Evolutionary conservation across 2,797 vertebrate genomes (phyloP).

Genomic region (Sebastiscus albofasciatus): DNA sequence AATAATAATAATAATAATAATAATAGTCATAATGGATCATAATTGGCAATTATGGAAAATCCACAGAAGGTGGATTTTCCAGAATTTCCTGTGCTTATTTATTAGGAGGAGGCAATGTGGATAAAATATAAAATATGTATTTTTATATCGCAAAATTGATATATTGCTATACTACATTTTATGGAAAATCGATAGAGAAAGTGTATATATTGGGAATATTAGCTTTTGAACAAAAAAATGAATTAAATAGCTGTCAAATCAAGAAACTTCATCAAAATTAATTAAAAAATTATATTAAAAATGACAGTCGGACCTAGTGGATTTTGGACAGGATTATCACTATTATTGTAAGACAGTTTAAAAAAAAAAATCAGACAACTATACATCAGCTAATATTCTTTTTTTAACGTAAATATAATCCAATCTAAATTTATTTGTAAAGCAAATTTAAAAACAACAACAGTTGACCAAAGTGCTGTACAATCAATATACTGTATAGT

Average conservation of each 20-base stretch:
- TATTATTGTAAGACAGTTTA: neutral
- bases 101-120: neutral
- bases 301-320: neutral
- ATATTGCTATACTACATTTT: neutral
- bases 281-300: neutral
- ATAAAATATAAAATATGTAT: neutral
- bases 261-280: neutral
- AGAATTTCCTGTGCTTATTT: neutral
- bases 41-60: too few species aligned
- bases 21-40: neutral
- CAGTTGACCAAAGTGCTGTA: too few species aligned
- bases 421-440: too few species aligned
- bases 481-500: too few species aligned
- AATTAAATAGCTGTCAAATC: neutral
- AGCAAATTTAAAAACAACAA: rapidly evolving
- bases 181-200: neutral
- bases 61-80: too few species aligned
- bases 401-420: neutral
- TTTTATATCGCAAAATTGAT: neutral
- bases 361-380: neutral
- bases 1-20: neutral
- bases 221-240: neutral
- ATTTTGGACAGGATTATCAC: neutral
- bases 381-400: neutral
- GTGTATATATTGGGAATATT: neutral